phyloP scores from a whole-genome alignment of 2,797 vertebrate genomes.

The Myotis myotis region DNA sequence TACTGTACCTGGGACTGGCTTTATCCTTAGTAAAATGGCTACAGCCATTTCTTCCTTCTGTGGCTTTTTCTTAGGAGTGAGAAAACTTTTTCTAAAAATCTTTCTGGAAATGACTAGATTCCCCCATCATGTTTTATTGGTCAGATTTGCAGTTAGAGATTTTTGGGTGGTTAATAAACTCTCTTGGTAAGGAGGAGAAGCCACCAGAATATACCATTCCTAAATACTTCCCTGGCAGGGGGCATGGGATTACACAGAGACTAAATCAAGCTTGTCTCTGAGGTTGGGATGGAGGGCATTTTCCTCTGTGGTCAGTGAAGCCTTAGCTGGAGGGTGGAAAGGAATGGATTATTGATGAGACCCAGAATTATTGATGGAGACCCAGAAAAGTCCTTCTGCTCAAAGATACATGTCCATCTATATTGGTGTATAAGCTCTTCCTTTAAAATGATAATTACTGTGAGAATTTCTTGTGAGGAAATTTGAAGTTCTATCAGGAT shows the following conservation, averaged over 20 bases:
- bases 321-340: background rate
- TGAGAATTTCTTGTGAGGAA: slow-evolving; percentile 17
- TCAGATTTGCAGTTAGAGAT: background rate
- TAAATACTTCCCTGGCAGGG: background rate
- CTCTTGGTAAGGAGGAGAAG: slow-evolving; percentile 1
- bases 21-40: background rate
- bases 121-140: background rate
- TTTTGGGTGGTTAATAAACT: background rate
- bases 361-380: background rate
- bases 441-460: slow-evolving; percentile 35
- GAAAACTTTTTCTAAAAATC: background rate
- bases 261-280: background rate
- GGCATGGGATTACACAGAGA: background rate
- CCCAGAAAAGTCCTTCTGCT: background rate
- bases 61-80: slow-evolving; percentile 31
- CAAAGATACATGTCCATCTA: background rate
- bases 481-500: background rate
- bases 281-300: background rate
- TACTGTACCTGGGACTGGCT: background rate
- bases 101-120: slow-evolving; percentile 10
- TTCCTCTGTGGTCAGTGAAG: background rate
- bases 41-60: background rate
- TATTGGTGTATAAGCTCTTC: background rate
- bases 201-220: background rate
- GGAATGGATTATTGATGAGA: too few relatives aligned